Evolutionary conservation across 2,113 vertebrate species (phyloP).

Genomic region (Boleophthalmus pectinirostris): DNA sequence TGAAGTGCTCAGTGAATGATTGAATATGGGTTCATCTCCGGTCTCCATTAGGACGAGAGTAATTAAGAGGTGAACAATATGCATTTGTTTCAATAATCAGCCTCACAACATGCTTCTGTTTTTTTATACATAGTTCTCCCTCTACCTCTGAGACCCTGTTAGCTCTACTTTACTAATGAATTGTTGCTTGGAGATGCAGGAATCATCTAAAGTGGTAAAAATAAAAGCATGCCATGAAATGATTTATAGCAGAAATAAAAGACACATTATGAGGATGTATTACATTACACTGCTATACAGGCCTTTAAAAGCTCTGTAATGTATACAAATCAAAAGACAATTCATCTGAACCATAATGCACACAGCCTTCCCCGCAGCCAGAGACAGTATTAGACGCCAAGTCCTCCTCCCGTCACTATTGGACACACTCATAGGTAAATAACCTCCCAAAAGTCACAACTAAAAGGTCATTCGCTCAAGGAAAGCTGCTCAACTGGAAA

Average conservation of each 20-base stretch:
- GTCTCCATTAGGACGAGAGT: constrained; percentile 61
- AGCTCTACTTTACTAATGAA: constrained; percentile 53
- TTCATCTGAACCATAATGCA: constrained; percentile 46
- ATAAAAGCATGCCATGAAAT: constrained; percentile 27
- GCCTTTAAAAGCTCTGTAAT: constrained; percentile 50
- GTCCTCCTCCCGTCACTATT: constrained; percentile 45
- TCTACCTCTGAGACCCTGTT: constrained; percentile 42
- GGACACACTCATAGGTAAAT: constrained; percentile 50
- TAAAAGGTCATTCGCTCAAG: constrained; percentile 39
- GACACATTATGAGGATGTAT: constrained; percentile 51
- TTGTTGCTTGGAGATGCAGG: constrained; percentile 38
- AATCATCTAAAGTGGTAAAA: constrained; percentile 21
- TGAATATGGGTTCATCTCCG: constrained; percentile 63
- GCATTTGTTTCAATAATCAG: constrained; percentile 69
- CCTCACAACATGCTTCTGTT: constrained; percentile 45
- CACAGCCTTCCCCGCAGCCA: constrained; percentile 24
- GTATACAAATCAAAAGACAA: constrained; percentile 53
- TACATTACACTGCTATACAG: constrained; percentile 42
- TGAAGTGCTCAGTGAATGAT: constrained; percentile 53
- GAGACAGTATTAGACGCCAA: constrained; percentile 29
- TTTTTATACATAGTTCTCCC: constrained; percentile 58
- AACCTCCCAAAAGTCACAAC: constrained; percentile 54
- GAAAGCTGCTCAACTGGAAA: constrained; percentile 52
- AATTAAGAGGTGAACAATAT: constrained; percentile 55
- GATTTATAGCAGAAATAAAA: constrained; percentile 63